Evolutionary conservation across 2,113 vertebrate species (phyloP).

Genomic region (Sardina pilchardus): DNA sequence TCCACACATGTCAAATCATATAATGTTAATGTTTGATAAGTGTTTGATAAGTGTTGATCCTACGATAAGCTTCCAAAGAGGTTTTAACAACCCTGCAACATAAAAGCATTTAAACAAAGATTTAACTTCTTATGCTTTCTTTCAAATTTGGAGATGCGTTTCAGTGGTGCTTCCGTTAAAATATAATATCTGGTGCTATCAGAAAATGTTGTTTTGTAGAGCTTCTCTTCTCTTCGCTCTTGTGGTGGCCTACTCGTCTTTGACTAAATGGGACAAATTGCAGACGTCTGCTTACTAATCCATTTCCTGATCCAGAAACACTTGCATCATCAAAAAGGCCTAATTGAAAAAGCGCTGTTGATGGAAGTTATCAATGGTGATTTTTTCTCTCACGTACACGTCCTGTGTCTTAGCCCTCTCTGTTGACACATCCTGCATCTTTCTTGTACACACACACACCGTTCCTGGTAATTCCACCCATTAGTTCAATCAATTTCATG

Average conservation of each 20-base stretch:
- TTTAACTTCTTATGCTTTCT: neutral
- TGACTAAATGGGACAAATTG: constrained; percentile 61
- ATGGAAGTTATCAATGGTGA: constrained; percentile 48
- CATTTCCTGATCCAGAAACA: constrained; percentile 65
- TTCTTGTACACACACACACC: neutral
- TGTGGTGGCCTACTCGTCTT: constrained; percentile 44
- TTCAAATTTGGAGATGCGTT: neutral
- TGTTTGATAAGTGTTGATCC: no score
- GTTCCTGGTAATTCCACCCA: constrained; percentile 15
- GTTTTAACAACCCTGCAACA: neutral
- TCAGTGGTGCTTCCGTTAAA: neutral
- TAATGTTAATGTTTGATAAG: no score
- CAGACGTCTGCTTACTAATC: constrained; percentile 69
- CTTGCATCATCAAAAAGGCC: constrained; percentile 72
- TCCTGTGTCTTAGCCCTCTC: constrained; percentile 47
- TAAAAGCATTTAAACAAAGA: neutral
- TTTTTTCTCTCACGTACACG: constrained; percentile 23
- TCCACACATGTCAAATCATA: no score
- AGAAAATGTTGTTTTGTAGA: neutral
- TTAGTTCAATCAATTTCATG: neutral
- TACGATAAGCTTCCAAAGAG: no score
- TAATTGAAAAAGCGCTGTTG: constrained; percentile 73
- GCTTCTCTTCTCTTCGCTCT: constrained; percentile 27
- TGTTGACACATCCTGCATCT: constrained; percentile 35
- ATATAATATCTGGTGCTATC: neutral